Evolutionary conservation across 2,797 vertebrate species (phyloP), one percentile per base, ranked within the genome.

Genomic region (Dendrocincla fuliginosa): DNA sequence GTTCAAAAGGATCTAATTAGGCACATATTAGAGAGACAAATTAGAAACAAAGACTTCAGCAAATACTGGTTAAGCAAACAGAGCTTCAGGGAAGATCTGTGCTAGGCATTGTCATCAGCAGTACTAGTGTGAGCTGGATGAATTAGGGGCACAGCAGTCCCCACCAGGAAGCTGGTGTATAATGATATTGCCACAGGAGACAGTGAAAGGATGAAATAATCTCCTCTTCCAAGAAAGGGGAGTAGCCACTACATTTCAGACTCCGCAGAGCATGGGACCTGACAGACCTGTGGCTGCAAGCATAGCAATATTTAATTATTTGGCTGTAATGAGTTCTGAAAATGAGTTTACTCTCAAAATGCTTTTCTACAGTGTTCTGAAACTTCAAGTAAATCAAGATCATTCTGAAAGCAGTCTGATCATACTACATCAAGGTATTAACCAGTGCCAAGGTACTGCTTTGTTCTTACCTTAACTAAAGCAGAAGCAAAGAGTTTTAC

Each of bases 1-100:
- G 47, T 92, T 94, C 90, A 93, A 79, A 96, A 90, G 84, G 33
- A 95, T 60, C 74, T 87, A 97, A 97, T 96, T 95, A 94, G 65
- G 67, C 47, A 86, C 50, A 93, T 13, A 94, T 90, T 89, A 94
- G 85, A 73, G 44, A 81, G 89, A 94, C 95, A 94, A 96, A 94
- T 96, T 94, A 94, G 89, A 91, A 76, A 73, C 76, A 42, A 81
- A 11, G 6, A 13, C 60, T 93, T 84, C 52, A 22, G 83, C 92
- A 90, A 94, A 73, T 79, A 60, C 35, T 56, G 80, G 74, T 67
- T 95, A 80, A 95, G 50, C 74, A 86, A 95, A 95, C 69, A 84
- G 79, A 73, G 87, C 96, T 92, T 73, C 79, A 18, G 91, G 95
- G 82, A 96, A 92, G 85, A 94, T 76, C 35, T 0, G 0, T 65